Evolutionary conservation across 2,113 vertebrate species (phyloP).

Genomic region (Triplophysa dalaica): DNA sequence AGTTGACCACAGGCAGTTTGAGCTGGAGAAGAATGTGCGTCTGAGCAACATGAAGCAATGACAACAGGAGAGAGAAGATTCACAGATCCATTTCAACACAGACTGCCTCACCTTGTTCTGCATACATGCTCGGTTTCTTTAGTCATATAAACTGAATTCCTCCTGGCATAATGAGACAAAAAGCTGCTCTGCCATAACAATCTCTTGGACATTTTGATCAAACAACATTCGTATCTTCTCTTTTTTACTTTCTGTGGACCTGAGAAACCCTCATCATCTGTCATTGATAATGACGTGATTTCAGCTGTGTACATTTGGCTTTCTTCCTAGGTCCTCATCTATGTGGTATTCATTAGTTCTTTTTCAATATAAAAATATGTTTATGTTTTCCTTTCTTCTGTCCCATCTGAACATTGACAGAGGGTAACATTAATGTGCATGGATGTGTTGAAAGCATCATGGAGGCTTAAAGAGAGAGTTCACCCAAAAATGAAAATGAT

Average conservation of each 20-base stretch:
- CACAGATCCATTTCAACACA: constrained; percentile 19
- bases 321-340: background rate
- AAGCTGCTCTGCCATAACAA: background rate
- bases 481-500: too few species aligned
- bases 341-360: background rate
- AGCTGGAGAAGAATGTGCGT: constrained; percentile 86
- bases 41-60: constrained; percentile 93
- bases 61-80: constrained; percentile 46
- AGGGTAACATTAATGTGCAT: background rate
- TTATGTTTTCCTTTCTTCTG: background rate
- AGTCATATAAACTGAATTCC: background rate
- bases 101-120: constrained; percentile 7
- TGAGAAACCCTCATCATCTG: background rate
- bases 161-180: background rate
- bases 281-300: background rate
- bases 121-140: background rate
- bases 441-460: constrained; percentile 5
- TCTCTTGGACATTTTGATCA: background rate
- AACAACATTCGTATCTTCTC: background rate
- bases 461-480: too few species aligned
- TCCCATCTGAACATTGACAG: background rate
- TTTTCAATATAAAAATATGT: background rate
- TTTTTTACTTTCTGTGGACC: background rate
- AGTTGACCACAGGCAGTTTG: constrained; percentile 93
- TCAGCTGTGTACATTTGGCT: background rate